Conservation (phyloP, 2,888 invertebrate species). For the Steinernema scapterisci region DNA sequence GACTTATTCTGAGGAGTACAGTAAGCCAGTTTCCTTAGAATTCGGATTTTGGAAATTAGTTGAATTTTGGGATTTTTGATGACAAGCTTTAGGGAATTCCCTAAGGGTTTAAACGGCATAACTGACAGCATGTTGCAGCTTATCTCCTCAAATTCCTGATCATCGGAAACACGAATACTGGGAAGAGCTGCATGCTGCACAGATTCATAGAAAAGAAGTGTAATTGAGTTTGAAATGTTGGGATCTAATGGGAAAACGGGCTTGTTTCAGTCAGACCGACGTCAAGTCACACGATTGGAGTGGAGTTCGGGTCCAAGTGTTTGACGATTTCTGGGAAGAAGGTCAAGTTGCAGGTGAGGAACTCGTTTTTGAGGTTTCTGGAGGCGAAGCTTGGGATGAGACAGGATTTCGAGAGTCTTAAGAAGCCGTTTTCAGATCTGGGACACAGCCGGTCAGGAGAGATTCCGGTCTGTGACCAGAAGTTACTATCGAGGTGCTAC, state of each 20-base stretch:
- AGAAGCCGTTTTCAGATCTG: no score
- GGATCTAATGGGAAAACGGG: not conserved
- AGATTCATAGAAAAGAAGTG: conserved; percentile 78
- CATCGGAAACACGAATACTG: conserved; percentile 83
- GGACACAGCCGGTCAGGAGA: conserved; percentile 73
- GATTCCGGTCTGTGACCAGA: conserved; percentile 74
- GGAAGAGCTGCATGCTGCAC: conserved; percentile 82
- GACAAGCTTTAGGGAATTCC: not conserved
- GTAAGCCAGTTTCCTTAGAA: not conserved
- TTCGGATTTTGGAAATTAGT: not conserved
- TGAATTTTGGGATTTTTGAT: not conserved
- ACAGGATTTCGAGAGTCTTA: no score
- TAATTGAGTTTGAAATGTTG: not conserved
- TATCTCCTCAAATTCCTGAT: conserved; percentile 84
- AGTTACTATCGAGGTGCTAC: conserved; percentile 77
- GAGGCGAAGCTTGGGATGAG: no score
- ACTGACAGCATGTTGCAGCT: conserved; percentile 71
- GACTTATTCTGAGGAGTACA: conserved; percentile 26
- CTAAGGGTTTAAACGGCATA: not conserved
- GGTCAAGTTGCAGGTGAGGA: conserved; percentile 82
- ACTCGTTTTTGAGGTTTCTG: no score
- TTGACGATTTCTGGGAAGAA: conserved; percentile 82
- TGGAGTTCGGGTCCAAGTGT: conserved; percentile 85
- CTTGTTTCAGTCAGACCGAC: conserved; percentile 78
- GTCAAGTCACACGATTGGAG: conserved; percentile 83